Base-by-base conservation (phyloP, 2,113 vertebrate species). In the Ariopsis seemanni region DNA sequence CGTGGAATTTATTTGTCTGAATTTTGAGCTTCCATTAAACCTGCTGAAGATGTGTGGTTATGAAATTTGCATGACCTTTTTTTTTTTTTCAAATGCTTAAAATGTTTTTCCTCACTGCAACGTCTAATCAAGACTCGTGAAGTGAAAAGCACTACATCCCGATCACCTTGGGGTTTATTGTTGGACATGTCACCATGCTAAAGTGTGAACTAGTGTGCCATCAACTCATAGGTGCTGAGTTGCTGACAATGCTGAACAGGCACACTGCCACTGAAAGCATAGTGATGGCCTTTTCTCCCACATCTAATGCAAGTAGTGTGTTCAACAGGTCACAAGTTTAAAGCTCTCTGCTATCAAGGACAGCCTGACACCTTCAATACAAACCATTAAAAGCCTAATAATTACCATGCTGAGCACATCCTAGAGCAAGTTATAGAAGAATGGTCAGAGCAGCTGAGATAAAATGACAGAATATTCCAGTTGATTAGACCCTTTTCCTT, bases 161-260 rank as follows among this genome's bases (percentile, higher is more conserved):
- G 34, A 79, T 83, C 71, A 83, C 62, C 72, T 78, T 63, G 27
- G 27, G 57, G 27, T 77, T 20, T 75, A 78, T 87, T 85, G 86
- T 82, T 67, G 82, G 63, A 89, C 80, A 79, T 86, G 87, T 90
- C 84, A 57, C 65, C 50, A 72, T 63, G 85, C 85, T 90, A 22
- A 77, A 85, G 77, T 74, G 85, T 53, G 86, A 79, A 90, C 89
- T 67, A 82, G 88, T 86, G 86, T 84, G 80, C 83, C 74, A 50
- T 75, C 86, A 90, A 65, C 85, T 89, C 84, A 84, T 78, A 79
- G 86, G 86, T 90, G 87, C 55, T 84, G 89, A 92, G 82, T 87
- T 85, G 88, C 90, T 74, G 65, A 85, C 82, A 89, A 60, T 53
- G 48, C 88, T 60, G 86, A 80, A 58, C 72, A 82, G 87, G 27